These are phyloP conservation scores for Bradypus variegatus DNA, from an alignment of 2,797 vertebrate genomes.

Conservation along the genomic window DNA sequence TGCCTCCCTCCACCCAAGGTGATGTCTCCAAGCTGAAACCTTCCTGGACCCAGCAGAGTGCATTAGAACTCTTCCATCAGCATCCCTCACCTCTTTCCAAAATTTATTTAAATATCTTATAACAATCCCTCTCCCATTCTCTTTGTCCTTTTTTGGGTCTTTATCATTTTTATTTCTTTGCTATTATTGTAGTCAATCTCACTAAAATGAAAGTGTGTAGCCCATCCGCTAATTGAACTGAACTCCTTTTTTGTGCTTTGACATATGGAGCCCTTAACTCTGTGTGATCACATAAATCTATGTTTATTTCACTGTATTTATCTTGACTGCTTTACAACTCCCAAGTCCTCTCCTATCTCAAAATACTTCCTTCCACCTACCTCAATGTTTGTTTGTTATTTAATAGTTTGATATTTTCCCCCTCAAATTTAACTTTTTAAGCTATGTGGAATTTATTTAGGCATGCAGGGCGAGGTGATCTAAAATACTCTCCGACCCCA, in stretches of 20 bases:
- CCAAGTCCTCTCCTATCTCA: neutral
- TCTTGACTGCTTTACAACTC: conserved; percentile 26
- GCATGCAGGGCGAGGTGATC: neutral
- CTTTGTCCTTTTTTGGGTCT: neutral
- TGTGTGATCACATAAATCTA: neutral
- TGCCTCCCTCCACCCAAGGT: neutral
- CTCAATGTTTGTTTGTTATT: neutral
- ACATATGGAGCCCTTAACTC: neutral
- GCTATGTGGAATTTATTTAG: conserved; percentile 10
- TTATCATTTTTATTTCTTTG: neutral
- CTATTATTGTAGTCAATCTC: neutral
- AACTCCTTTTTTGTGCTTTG: neutral
- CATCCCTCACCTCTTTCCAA: neutral
- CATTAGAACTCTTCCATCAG: neutral
- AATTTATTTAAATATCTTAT: neutral
- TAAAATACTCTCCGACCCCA: neutral
- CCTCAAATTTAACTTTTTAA: neutral
- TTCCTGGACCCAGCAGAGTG: neutral
- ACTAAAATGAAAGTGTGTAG: neutral
- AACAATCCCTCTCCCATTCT: neutral
- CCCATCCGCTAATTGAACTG: neutral
- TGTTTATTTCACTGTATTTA: neutral
- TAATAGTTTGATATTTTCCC: neutral
- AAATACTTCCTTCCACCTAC: neutral
- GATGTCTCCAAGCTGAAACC: neutral